A percentile compares a stretch with the other conserved stretches of the same genome.
Evolutionary conservation across 2,888 invertebrate genomes (phyloP).

Genomic region (Ophraella communa): DNA sequence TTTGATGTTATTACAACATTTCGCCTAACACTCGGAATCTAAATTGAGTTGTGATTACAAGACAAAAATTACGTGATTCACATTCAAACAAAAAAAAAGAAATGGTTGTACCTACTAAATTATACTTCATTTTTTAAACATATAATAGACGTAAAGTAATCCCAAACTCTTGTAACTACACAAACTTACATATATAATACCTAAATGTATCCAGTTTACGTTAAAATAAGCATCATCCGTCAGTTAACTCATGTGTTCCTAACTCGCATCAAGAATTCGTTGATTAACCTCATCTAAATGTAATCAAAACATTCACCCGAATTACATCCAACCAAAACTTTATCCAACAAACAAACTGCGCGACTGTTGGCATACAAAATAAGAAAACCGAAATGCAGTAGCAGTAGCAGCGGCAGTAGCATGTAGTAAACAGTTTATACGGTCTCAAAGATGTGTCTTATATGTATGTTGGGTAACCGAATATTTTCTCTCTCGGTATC

Average conservation of each 20-base stretch:
- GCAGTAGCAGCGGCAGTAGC: too few relatives aligned
- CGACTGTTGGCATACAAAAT: background rate
- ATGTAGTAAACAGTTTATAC: background rate
- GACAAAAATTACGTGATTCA: background rate
- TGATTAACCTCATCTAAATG: slow-evolving; percentile 7
- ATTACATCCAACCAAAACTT: slow-evolving; percentile 1
- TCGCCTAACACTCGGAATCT: background rate
- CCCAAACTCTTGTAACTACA: background rate
- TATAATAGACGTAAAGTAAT: too few relatives aligned
- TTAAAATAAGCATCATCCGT: background rate
- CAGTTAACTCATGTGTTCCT: slow-evolving; percentile 4
- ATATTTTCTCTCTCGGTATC: too few relatives aligned
- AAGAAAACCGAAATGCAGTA: background rate
- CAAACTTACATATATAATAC: background rate
- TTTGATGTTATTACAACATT: background rate
- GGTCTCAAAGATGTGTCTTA: too few relatives aligned
- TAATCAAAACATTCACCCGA: slow-evolving; percentile 5
- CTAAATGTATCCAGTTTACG: background rate
- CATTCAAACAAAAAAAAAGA: background rate
- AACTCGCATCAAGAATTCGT: slow-evolving; percentile 5
- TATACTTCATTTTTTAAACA: too few relatives aligned
- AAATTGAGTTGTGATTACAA: background rate
- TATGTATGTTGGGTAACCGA: too few relatives aligned
- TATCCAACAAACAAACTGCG: background rate
- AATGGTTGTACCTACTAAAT: background rate